phyloP scores from a whole-genome alignment of 2,113 vertebrate species.

The Cryptotis parvus region DNA sequence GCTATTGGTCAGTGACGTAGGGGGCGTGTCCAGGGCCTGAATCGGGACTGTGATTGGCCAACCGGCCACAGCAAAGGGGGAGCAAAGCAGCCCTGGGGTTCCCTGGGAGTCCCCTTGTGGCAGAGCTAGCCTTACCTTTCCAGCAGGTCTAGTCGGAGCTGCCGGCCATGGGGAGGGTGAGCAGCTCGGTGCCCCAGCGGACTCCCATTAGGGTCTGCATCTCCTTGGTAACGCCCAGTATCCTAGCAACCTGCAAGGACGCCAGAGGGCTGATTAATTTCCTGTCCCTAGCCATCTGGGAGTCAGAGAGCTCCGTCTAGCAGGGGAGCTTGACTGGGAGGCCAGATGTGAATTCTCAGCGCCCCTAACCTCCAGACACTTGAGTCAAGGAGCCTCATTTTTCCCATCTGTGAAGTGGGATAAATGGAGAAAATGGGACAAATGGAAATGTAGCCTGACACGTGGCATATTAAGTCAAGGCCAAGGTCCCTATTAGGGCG shows the following conservation, averaged over 20 bases:
- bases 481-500: background rate
- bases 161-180: constrained; percentile 98
- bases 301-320: constrained; percentile 60
- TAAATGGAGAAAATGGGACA: background rate
- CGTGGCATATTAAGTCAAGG: background rate
- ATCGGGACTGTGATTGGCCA: constrained; percentile 12
- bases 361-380: background rate
- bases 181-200: constrained; percentile 96
- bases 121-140: constrained; percentile 90
- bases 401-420: constrained; percentile 34
- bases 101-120: background rate
- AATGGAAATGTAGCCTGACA: background rate
- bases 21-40: background rate
- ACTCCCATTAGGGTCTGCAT: constrained; percentile 98
- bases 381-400: background rate
- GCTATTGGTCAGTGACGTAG: background rate
- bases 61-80: background rate
- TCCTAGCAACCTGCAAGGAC: constrained; percentile 95
- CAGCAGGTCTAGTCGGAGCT: constrained; percentile 96
- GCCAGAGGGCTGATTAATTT: constrained; percentile 83
- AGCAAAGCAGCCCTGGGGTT: background rate
- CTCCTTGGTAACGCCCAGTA: constrained; percentile 95
- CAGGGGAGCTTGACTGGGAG: constrained; percentile 15
- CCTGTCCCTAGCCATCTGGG: constrained; percentile 74
- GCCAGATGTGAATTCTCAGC: constrained; percentile 9